Base-by-base conservation (phyloP, 2,113 vertebrate genomes). In the Clarias magur region DNA sequence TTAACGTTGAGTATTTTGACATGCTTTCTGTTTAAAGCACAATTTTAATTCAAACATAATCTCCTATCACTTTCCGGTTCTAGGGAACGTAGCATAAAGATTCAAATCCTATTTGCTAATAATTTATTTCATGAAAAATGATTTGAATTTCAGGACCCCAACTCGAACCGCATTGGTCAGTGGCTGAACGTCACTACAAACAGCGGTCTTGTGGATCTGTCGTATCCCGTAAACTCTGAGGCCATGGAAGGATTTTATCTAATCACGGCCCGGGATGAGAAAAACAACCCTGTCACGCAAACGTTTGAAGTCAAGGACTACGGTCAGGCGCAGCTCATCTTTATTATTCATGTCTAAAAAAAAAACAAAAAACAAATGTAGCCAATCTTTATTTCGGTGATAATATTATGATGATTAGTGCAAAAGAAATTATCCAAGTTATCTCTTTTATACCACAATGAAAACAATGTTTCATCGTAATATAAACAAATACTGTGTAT, bases 231-330 rank as follows among this genome's bases (percentile, higher is more conserved):
- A 30, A 93, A 92, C 73, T 84, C 94, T 5, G 93, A 94, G 63
- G 94, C 95, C 0, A 21, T 3, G 0, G 87, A 92, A 34, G 95
- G 95, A 72, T 80, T 0, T 23, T 96, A 96, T 86, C 4, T 0
- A 0, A 94, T 96, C 87, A 91, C 27, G 0, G 93, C 89, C 57
- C 54, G 80, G 38, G 93, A 93, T 0, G 82, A 92, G 70, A 86
- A 90, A 30, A 92, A 88, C 80, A 89, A 93, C 53, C 5, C 80
- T 53, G 88, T 90, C 13, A 72, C 62, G 10, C 89, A 93, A 63
- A 81, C 0, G 67, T 95, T 95, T 80, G 90, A 93, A 17, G 92
- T 96, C 86, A 93, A 94, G 85, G 92, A 94, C 92, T 96, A 95
- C 0, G 95, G 95, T 96, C 17, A 81, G 90, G 16, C 73, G 7